phyloP scores from a whole-genome alignment of 1,140 invertebrate genomes.

The Temnothorax longispinosus region DNA sequence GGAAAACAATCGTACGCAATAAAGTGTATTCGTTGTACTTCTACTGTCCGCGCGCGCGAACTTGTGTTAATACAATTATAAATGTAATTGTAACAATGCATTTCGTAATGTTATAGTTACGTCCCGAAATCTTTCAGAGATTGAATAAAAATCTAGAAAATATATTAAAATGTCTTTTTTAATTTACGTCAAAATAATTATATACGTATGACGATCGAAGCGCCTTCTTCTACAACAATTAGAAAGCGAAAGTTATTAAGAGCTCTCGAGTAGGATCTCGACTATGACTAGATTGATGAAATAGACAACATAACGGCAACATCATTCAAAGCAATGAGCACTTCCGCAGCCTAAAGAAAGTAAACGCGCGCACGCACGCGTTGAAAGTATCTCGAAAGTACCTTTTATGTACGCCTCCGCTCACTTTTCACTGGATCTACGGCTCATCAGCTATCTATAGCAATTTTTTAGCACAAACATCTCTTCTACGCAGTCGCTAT shows the following conservation, averaged over 20 bases:
- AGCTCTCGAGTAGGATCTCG: neutral
- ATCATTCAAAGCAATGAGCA: slow-evolving; percentile 33
- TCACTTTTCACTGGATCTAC: slow-evolving; percentile 26
- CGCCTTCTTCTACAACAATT: slow-evolving; percentile 9
- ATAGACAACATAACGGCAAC: slow-evolving; percentile 5
- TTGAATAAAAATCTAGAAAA: slow-evolving; percentile 65
- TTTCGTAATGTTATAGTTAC: slow-evolving; percentile 51
- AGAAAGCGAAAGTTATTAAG: slow-evolving; percentile 22
- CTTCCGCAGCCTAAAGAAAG: slow-evolving; percentile 16
- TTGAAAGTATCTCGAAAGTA: slow-evolving; percentile 10
- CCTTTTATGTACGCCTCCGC: slow-evolving; percentile 46
- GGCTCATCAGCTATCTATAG: neutral
- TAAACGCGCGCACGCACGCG: neutral
- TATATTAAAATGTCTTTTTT: neutral
- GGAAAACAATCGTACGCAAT: neutral
- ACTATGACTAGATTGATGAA: neutral
- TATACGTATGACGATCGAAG: neutral
- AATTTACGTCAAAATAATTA: neutral
- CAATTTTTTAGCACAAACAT: neutral
- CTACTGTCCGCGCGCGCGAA: neutral
- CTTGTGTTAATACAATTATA: slow-evolving; percentile 44
- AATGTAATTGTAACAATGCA: slow-evolving; percentile 46
- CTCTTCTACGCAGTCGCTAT: neutral
- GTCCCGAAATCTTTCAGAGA: slow-evolving; percentile 15
- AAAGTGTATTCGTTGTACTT: slow-evolving; percentile 16